phyloP scores from a whole-genome alignment of 2,797 vertebrate genomes.

The Brachymystax lenok region DNA sequence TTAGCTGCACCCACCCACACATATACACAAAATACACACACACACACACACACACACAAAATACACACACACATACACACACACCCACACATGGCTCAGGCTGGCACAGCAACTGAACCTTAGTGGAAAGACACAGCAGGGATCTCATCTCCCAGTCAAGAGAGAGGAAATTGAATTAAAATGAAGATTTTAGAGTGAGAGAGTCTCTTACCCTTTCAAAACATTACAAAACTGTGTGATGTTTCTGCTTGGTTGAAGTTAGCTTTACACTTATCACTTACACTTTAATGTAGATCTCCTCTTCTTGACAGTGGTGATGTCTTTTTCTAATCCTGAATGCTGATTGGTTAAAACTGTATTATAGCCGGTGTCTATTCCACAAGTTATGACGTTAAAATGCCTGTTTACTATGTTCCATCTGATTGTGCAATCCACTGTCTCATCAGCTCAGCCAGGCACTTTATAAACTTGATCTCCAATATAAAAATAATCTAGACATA shows the following conservation, averaged over 20 bases:
- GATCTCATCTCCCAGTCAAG: conserved; percentile 33
- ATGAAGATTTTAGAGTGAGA: conserved; percentile 22
- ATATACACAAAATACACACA: too few relatives aligned
- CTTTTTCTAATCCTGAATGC: neutral
- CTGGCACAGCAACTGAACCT: conserved; percentile 30
- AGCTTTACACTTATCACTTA: conserved; percentile 7
- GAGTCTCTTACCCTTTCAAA: neutral
- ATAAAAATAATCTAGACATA: too few relatives aligned
- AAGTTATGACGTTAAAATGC: too few relatives aligned
- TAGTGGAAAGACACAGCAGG: conserved; percentile 42
- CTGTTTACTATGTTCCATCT: too few relatives aligned
- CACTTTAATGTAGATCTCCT: conserved; percentile 14
- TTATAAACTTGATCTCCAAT: too few relatives aligned
- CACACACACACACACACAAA: too few relatives aligned
- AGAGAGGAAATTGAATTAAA: conserved; percentile 51
- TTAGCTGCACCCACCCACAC: conserved; percentile 47
- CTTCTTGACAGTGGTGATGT: conserved; percentile 9
- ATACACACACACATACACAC: conserved; percentile 5
- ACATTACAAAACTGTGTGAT: conserved; percentile 2
- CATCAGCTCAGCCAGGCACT: too few relatives aligned
- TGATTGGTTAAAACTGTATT: too few relatives aligned
- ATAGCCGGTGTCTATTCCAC: too few relatives aligned
- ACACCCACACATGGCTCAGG: conserved; percentile 32
- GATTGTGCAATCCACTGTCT: too few relatives aligned
- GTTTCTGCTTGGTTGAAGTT: conserved; percentile 11